Conservation (phyloP, 2,888 invertebrate genomes). For the Tipula vernalis region DNA sequence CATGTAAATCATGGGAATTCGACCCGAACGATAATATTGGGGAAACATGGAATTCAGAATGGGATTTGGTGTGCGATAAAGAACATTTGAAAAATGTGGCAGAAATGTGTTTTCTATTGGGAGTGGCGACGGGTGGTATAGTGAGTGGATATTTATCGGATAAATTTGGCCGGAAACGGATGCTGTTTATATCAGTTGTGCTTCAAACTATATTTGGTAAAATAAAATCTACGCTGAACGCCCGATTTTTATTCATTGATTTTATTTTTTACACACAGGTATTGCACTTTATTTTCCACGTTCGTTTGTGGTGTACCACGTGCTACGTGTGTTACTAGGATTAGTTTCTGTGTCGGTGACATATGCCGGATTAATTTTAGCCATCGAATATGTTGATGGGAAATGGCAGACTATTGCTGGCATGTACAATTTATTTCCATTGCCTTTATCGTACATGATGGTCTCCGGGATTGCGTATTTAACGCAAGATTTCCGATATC, state of each 20-base stretch:
- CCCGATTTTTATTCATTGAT: neutral
- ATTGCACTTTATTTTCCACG: conserved; percentile 55
- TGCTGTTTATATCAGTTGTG: conserved; percentile 56
- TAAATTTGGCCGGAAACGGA: conserved; percentile 65
- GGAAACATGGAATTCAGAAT: conserved; percentile 57
- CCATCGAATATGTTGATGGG: conserved; percentile 66
- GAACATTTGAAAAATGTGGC: conserved; percentile 55
- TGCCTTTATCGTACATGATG: conserved; percentile 60
- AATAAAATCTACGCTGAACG: neutral
- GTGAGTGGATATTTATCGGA: conserved; percentile 70
- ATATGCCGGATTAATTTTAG: conserved; percentile 65
- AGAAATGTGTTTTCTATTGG: conserved; percentile 64
- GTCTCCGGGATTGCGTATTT: conserved; percentile 59
- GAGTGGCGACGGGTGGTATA: conserved; percentile 65
- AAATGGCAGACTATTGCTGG: conserved; percentile 71
- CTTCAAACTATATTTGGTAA: conserved; percentile 53
- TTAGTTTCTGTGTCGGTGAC: conserved; percentile 71
- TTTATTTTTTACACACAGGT: conserved; percentile 24
- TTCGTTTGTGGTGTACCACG: conserved; percentile 55
- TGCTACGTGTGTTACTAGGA: conserved; percentile 56
- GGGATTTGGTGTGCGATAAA: conserved; percentile 62
- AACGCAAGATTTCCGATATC: conserved; percentile 56
- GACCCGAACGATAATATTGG: conserved; percentile 40
- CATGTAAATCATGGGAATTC: conserved; percentile 49
- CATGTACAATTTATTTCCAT: conserved; percentile 66